A percentile compares a stretch with the other conserved stretches of the same genome.
phyloP scores from a whole-genome alignment of 2,888 invertebrate species.

The Diarsia mendica region DNA sequence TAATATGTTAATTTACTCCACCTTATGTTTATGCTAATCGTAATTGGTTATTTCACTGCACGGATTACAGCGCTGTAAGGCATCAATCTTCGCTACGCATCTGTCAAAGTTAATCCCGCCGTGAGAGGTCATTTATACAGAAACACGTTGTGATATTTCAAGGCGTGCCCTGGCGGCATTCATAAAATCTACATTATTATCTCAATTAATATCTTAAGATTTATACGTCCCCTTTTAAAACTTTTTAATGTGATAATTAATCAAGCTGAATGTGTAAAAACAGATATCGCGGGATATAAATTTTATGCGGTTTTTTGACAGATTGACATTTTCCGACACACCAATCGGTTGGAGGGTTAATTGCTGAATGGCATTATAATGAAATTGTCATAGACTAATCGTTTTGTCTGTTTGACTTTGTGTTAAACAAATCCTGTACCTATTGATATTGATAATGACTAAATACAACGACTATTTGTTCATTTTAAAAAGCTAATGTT shows the following conservation, averaged over 20 bases:
- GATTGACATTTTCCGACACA: slow-evolving; percentile 71
- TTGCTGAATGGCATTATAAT: slow-evolving; percentile 58
- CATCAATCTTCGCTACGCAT: slow-evolving; percentile 81
- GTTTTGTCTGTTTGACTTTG: slow-evolving; percentile 37
- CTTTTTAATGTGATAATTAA: slow-evolving; percentile 77
- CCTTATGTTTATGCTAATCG: slow-evolving; percentile 89
- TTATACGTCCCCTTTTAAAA: slow-evolving; percentile 77
- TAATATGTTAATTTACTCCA: slow-evolving; percentile 87
- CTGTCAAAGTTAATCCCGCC: slow-evolving; percentile 78
- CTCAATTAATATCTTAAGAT: slow-evolving; percentile 80
- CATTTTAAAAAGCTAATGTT: background rate
- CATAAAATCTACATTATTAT: slow-evolving; percentile 80
- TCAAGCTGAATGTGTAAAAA: slow-evolving; percentile 74
- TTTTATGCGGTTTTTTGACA: slow-evolving; percentile 66
- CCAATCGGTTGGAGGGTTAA: slow-evolving; percentile 59
- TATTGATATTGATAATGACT: background rate
- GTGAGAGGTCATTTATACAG: slow-evolving; percentile 73
- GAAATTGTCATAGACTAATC: slow-evolving; percentile 37
- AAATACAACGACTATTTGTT: background rate
- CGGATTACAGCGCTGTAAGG: slow-evolving; percentile 77
- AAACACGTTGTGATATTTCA: slow-evolving; percentile 67
- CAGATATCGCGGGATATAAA: slow-evolving; percentile 62
- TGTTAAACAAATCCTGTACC: slow-evolving; percentile 11
- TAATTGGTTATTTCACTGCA: slow-evolving; percentile 88
- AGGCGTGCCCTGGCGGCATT: slow-evolving; percentile 67